Percentiles rank a stretch among this genome's conserved stretches.
Evolutionary conservation across 1,140 invertebrate genomes (phyloP).

Genomic region (Papilio polytes): DNA sequence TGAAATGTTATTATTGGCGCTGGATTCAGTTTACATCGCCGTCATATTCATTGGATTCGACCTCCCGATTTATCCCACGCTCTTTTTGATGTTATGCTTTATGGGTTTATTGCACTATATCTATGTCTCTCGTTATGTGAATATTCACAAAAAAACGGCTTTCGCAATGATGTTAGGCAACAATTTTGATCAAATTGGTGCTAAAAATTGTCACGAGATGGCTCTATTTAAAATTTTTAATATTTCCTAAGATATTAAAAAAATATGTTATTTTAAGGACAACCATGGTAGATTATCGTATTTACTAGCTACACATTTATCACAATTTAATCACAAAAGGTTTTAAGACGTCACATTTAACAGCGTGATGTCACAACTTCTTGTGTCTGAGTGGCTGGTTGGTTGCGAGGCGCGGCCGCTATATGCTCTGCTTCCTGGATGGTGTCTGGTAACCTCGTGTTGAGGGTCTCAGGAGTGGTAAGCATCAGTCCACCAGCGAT

Average conservation of each 20-base stretch:
- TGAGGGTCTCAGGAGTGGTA: constrained; percentile 87
- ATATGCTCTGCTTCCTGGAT: constrained; percentile 85
- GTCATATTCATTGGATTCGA: not conserved
- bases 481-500: constrained; percentile 85
- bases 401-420: constrained; percentile 30
- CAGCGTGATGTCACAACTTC: constrained; percentile 23
- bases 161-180: not conserved
- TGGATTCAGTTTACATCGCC: not conserved
- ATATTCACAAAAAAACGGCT: not conserved
- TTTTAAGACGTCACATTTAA: not conserved
- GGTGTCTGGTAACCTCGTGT: constrained; percentile 87
- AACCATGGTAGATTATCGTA: not conserved
- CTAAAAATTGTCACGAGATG: too few relatives aligned
- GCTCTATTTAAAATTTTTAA: too few relatives aligned
- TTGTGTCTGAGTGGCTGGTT: not conserved
- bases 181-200: too few relatives aligned
- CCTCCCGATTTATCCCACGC: constrained; percentile 16
- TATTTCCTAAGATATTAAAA: too few relatives aligned
- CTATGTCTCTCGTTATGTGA: not conserved
- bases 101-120: constrained; percentile 10
- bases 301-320: not conserved
- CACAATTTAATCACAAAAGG: not conserved
- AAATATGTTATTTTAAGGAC: too few relatives aligned
- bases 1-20: constrained; percentile 30
- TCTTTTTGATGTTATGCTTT: constrained; percentile 30